These are phyloP conservation scores for Oxycera nigricornis DNA, from an alignment of 2,888 invertebrate genomes.

Conservation along the genomic window DNA sequence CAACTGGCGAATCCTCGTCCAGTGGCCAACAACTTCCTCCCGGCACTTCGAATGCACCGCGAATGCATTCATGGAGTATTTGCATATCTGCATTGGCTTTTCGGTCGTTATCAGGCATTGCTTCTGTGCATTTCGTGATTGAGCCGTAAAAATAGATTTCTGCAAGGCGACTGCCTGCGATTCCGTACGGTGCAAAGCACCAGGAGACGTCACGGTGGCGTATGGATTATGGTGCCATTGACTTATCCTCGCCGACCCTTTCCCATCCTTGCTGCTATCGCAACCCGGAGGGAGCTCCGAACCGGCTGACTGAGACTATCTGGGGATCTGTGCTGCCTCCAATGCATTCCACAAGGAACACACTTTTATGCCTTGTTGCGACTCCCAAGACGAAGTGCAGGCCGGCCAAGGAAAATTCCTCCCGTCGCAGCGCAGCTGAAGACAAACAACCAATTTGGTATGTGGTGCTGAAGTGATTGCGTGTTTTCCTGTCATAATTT, in stretches of 20 bases:
- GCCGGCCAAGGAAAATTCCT: constrained; percentile 1
- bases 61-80: constrained; percentile 14
- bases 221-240: constrained; percentile 33
- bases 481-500: constrained; percentile 37
- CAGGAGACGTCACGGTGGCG: constrained; percentile 1
- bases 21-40: neutral
- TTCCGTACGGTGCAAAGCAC: neutral
- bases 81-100: constrained; percentile 17
- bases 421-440: neutral
- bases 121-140: constrained; percentile 39
- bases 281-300: too few relatives aligned
- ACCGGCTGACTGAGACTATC: too few relatives aligned
- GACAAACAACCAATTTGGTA: constrained; percentile 19
- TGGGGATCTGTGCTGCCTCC: neutral
- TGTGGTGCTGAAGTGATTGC: neutral
- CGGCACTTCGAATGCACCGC: neutral
- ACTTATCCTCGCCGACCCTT: constrained; percentile 27
- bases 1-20: too few relatives aligned
- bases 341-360: neutral
- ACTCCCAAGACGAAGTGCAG: neutral
- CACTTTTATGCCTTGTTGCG: neutral
- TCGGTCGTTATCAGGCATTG: constrained; percentile 5
- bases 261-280: too few relatives aligned
- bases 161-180: constrained; percentile 6
- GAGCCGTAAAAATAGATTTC: constrained; percentile 42